Conservation (phyloP, 2,888 invertebrate genomes). For the Drosophila putrida region DNA sequence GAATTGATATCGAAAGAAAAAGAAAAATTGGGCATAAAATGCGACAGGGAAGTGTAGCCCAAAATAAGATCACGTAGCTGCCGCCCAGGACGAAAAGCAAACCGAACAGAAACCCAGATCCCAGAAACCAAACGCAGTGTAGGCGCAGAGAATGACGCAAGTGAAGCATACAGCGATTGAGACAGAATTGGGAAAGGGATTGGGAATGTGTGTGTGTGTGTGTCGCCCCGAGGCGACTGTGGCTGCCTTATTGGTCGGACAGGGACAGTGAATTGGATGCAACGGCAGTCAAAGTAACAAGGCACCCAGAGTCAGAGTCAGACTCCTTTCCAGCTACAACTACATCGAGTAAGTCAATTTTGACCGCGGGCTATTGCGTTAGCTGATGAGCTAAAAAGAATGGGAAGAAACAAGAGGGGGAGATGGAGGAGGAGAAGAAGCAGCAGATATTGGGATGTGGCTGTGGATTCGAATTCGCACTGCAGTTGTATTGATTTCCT, state of each 20-base stretch:
- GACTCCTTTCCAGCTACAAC: constrained; percentile 24
- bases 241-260: constrained; percentile 52
- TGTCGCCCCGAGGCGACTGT: constrained; percentile 55
- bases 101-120: constrained; percentile 6
- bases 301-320: constrained; percentile 42
- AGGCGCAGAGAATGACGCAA: constrained; percentile 74
- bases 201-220: constrained; percentile 3
- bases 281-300: constrained; percentile 57
- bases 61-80: constrained; percentile 83
- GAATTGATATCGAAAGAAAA: constrained; percentile 70
- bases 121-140: constrained; percentile 29
- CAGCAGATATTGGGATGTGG: constrained; percentile 4
- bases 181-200: constrained; percentile 18
- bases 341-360: constrained; percentile 67
- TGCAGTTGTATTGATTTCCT: constrained; percentile 78
- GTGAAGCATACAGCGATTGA: constrained; percentile 63
- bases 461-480: constrained; percentile 31
- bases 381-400: constrained; percentile 68
- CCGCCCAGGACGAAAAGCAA: constrained; percentile 51
- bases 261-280: constrained; percentile 52
- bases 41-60: constrained; percentile 61
- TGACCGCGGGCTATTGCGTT: constrained; percentile 80
- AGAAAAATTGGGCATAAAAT: constrained; percentile 75
- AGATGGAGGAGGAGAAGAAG: constrained; percentile 13
- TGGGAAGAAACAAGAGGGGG: not conserved